Base-by-base conservation (phyloP, 2,888 invertebrate species). In the Pristionchus arcanus region DNA sequence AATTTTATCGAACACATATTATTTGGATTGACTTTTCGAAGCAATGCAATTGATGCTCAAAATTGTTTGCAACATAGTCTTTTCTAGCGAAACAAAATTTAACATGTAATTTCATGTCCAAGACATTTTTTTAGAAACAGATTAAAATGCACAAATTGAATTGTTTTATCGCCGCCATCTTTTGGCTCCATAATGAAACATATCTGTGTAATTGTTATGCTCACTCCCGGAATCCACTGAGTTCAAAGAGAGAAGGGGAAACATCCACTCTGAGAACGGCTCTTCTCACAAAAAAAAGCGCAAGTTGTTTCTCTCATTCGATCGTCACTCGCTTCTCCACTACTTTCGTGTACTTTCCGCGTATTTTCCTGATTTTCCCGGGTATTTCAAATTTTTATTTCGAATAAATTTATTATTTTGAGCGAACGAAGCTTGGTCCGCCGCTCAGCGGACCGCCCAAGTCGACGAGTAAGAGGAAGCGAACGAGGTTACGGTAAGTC, bases 391-490 rank as follows among this genome's bases (percentile, higher is more conserved):
- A 71, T 34, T 37, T 16, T 3, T 74, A 16, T 31, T 74, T 37
- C 2, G 19, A 15, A 71, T 31, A 2, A 74, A 74, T 21, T 37
- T 3, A 25, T 21, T 74, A 74, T 4, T 74, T 74, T 15, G 2
- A 74, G 74, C 74, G 74, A 74, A 74, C 74, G 74, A 74, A 74
- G 74, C 74, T 74, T 74, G 34, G 74, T 74, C 74, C 74, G 74
- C 74, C 37, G 37, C 25, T 16, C 74, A 74, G 74, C 74, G 74
- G 74, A 74, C 74, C 37, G 34, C 3, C 74, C n/a, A 34, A 74
- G 74, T 74, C 34, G 37, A 37, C 74, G 37, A 37, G 37, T 25
- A 9, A 74, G 34, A n/a, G 68, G 37, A 37, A 74, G 74, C 74
- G 74, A 31, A 31, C n/a, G 68, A 68, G 37, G 34, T 16, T 74